Conservation (phyloP, 1,140 invertebrate genomes). For the Hesperophylax magnus region DNA sequence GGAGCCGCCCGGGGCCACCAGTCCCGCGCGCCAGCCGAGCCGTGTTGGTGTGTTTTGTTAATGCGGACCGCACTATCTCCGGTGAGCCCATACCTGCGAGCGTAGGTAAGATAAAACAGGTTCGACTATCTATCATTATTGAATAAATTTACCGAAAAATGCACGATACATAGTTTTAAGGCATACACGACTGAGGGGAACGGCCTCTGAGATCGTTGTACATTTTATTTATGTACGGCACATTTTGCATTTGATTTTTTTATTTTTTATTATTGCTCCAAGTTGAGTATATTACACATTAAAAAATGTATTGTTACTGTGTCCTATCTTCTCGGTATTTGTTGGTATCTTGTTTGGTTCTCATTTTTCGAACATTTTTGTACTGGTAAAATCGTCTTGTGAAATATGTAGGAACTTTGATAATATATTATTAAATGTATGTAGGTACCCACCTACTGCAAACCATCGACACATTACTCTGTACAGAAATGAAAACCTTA, state of each 20-base stretch:
- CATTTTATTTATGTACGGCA: slow-evolving; percentile 43
- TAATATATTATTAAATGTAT: no score
- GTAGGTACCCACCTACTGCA: no score
- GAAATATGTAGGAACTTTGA: no score
- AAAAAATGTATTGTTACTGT: not conserved
- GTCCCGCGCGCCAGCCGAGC: not conserved
- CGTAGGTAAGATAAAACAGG: slow-evolving; percentile 58
- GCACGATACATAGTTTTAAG: slow-evolving; percentile 57
- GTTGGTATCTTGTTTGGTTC: no score
- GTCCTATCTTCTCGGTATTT: no score
- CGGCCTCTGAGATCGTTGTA: slow-evolving; percentile 53
- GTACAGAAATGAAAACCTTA: no score
- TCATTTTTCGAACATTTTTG: no score
- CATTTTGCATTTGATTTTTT: slow-evolving; percentile 22
- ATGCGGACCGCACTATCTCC: slow-evolving; percentile 53
- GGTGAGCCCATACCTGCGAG: slow-evolving; percentile 53
- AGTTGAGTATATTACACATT: not conserved
- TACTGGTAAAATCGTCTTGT: no score
- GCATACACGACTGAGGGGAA: slow-evolving; percentile 50
- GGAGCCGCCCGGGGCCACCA: slow-evolving; percentile 8
- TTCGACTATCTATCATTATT: slow-evolving; percentile 59
- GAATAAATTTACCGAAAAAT: slow-evolving; percentile 59
- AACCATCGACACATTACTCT: no score
- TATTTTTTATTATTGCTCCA: not conserved
- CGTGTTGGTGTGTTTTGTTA: slow-evolving; percentile 52